Percentiles rank a stretch among this genome's conserved stretches.
Evolutionary conservation across 2,113 vertebrate species (phyloP).

Genomic region (Caretta caretta): DNA sequence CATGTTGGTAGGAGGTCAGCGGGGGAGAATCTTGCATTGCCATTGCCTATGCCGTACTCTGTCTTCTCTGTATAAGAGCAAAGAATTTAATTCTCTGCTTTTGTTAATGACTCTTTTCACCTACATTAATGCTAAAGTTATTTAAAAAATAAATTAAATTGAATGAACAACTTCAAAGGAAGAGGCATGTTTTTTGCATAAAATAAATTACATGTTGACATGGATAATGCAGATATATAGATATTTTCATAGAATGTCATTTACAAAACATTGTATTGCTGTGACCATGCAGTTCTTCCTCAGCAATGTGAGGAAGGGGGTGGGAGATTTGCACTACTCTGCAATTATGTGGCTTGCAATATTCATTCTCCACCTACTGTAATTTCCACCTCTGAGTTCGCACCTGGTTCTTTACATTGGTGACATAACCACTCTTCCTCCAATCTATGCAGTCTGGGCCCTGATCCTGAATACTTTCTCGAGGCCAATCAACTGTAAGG

Average conservation of each 20-base stretch:
- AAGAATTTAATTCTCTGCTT: no score
- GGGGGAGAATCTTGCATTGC: no score
- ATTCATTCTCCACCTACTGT: background rate
- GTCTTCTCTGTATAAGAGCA: no score
- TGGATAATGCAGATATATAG: background rate
- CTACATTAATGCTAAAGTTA: no score
- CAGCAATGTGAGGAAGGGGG: background rate
- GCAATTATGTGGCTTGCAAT: background rate
- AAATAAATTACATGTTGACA: background rate
- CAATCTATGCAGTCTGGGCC: constrained; percentile 5
- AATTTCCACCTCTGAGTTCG: background rate
- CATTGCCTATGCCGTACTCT: no score
- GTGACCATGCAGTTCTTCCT: background rate
- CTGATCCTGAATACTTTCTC: background rate
- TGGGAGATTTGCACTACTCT: background rate
- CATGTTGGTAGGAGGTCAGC: no score
- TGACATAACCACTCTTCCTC: constrained; percentile 1
- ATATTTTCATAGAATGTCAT: background rate
- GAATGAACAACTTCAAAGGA: background rate
- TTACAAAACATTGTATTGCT: background rate
- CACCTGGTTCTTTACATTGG: constrained; percentile 28
- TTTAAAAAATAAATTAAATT: background rate
- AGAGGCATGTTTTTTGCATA: background rate
- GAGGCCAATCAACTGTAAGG: constrained; percentile 31
- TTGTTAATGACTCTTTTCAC: no score